These are phyloP conservation scores for Mirza zaza DNA, from an alignment of 2,113 vertebrate genomes.

Conservation along the genomic window DNA sequence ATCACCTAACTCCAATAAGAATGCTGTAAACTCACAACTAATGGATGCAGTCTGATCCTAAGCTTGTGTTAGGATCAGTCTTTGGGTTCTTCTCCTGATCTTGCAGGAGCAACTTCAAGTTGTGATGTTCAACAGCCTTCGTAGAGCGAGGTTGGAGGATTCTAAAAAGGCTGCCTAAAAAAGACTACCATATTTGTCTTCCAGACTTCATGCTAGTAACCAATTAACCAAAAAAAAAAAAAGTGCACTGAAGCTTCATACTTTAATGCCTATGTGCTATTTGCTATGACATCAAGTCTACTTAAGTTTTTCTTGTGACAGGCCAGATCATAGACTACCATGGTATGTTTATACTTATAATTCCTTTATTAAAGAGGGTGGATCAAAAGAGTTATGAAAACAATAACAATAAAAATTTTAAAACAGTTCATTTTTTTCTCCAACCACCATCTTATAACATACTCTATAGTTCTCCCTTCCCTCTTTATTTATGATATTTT, in stretches of 20 bases:
- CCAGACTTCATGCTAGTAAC: not conserved
- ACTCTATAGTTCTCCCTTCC: not conserved
- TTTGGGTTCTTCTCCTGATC: not conserved
- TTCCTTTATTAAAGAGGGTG: not conserved
- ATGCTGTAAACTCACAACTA: too few relatives aligned
- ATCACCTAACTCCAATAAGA: too few relatives aligned
- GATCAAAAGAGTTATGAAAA: not conserved
- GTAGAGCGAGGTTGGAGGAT: not conserved
- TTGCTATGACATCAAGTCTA: not conserved
- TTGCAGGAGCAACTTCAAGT: not conserved
- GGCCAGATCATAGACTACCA: not conserved
- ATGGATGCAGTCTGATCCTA: too few relatives aligned
- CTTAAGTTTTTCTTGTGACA: not conserved
- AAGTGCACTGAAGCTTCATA: not conserved
- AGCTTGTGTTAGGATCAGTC: not conserved
- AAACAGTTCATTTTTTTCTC: not conserved
- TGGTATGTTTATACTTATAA: not conserved
- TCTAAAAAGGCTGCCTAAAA: not conserved
- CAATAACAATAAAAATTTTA: not conserved
- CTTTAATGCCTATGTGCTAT: not conserved
- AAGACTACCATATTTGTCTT: not conserved
- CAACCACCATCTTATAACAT: not conserved
- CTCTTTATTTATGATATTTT: not conserved
- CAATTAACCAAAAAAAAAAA: not conserved
- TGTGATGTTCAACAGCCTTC: not conserved